phyloP scores from a whole-genome alignment of 2,888 invertebrate species.

The Ramazzottius varieornatus region DNA sequence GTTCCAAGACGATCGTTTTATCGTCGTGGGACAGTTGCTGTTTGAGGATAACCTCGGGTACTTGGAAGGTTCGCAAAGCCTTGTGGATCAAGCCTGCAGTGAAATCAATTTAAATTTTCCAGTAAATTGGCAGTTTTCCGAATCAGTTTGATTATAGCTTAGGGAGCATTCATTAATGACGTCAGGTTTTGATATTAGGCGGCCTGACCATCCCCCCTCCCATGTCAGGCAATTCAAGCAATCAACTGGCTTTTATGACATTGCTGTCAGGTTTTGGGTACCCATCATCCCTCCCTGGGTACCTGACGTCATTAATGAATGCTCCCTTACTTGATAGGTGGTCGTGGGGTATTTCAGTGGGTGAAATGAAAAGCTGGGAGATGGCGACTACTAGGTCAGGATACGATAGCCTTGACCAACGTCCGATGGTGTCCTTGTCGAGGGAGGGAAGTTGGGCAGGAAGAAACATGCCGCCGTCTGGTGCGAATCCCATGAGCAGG shows the following conservation, averaged over 20 bases:
- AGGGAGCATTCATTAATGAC: too few species aligned
- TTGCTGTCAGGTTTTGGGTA: too few species aligned
- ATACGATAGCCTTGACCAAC: slow-evolving; percentile 20
- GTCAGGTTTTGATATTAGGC: too few species aligned
- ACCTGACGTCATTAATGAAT: neutral
- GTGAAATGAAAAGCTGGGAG: slow-evolving; percentile 18
- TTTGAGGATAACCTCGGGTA: slow-evolving; percentile 15
- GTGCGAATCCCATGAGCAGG: slow-evolving; percentile 18
- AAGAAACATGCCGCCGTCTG: slow-evolving; percentile 25
- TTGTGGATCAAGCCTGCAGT: slow-evolving; percentile 14
- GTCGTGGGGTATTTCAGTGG: slow-evolving; percentile 20
- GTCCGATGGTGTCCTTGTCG: slow-evolving; percentile 13
- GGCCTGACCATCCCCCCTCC: too few species aligned
- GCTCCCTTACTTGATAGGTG: slow-evolving; percentile 15
- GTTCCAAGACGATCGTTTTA: slow-evolving; percentile 20
- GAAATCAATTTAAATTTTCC: neutral
- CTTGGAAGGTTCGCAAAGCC: slow-evolving; percentile 15
- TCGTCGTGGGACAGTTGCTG: slow-evolving; percentile 15
- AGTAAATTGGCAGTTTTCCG: neutral
- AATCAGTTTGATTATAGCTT: neutral
- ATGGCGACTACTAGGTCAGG: slow-evolving; percentile 20
- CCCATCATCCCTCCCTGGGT: too few species aligned
- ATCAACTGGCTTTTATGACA: too few species aligned
- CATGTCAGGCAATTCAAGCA: too few species aligned
- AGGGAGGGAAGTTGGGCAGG: slow-evolving; percentile 20